A percentile compares a stretch with the other conserved stretches of the same genome.
Evolutionary conservation across 2,113 vertebrate species (phyloP).

Genomic region (Cephalophus harveyi): DNA sequence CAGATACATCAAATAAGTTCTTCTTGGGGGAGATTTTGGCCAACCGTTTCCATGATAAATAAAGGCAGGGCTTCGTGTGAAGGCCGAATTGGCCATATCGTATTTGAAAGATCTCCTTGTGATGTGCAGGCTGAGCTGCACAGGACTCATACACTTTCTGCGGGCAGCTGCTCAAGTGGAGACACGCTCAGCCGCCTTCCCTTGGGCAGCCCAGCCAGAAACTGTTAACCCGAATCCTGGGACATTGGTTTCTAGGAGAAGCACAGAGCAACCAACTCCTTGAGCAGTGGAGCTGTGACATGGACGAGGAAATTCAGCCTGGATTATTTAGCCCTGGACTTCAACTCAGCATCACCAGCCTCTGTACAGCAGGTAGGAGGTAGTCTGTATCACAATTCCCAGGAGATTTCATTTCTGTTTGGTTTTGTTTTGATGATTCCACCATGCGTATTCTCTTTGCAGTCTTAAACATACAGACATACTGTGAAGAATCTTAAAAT

Average conservation of each 20-base stretch:
- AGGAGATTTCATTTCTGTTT: background rate
- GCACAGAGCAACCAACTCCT: slow-evolving; percentile 76
- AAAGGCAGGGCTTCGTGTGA: background rate
- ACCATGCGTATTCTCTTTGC: background rate
- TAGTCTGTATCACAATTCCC: background rate
- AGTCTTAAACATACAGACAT: background rate
- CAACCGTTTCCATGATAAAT: background rate
- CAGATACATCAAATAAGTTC: background rate
- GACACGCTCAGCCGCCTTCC: background rate
- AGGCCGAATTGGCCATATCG: background rate
- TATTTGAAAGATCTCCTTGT: background rate
- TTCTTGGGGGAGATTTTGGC: background rate
- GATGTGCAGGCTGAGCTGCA: background rate
- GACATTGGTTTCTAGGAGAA: slow-evolving; percentile 79
- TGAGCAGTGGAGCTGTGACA: slow-evolving; percentile 80
- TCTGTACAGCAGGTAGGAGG: slow-evolving; percentile 92
- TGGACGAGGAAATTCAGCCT: slow-evolving; percentile 88
- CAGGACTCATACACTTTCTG: background rate
- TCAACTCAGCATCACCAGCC: slow-evolving; percentile 91
- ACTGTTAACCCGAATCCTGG: background rate
- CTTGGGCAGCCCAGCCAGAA: background rate
- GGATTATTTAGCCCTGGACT: slow-evolving; percentile 96
- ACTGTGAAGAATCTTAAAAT: background rate
- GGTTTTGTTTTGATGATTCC: background rate
- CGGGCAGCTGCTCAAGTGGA: background rate